Conservation (phyloP, 2,888 invertebrate genomes). For the Calameuta idolon region DNA sequence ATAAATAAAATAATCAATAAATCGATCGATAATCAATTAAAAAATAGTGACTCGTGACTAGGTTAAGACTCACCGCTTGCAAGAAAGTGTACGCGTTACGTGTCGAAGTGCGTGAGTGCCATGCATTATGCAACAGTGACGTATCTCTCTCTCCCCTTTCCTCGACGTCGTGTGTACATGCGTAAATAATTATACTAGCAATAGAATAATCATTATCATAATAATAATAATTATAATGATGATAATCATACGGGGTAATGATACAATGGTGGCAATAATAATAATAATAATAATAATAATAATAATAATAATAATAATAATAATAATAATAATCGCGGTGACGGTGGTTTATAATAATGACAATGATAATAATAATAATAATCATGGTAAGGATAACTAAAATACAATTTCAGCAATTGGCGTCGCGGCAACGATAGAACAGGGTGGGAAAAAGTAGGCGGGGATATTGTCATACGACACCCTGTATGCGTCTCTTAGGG, state of each 20-base stretch:
- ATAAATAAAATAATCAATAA: slow-evolving; percentile 66
- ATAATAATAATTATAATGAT: slow-evolving; percentile 40
- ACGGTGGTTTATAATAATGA: slow-evolving; percentile 27
- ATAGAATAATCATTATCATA: slow-evolving; percentile 45
- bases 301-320: slow-evolving; percentile 38
- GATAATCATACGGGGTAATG: slow-evolving; percentile 15
- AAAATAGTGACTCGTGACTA: slow-evolving; percentile 67
- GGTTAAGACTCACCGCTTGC: slow-evolving; percentile 67
- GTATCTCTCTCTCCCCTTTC: background rate
- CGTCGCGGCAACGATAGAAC: background rate
- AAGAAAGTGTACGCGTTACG: slow-evolving; percentile 48
- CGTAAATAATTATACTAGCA: slow-evolving; percentile 31
- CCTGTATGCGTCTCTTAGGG: background rate
- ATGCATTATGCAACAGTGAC: slow-evolving; percentile 1
- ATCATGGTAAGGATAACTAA: background rate
- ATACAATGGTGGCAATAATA: slow-evolving; percentile 28
- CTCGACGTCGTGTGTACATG: background rate
- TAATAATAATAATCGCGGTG: slow-evolving; percentile 27
- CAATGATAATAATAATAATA: slow-evolving; percentile 11
- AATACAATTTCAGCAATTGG: background rate
- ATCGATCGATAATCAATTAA: slow-evolving; percentile 60
- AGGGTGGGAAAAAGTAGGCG: background rate
- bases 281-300: slow-evolving; percentile 33
- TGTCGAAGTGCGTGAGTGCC: slow-evolving; percentile 25
- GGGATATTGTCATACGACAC: background rate